Base-by-base conservation (phyloP, 2,888 invertebrate species). In the Zaprionus lineosus region DNA sequence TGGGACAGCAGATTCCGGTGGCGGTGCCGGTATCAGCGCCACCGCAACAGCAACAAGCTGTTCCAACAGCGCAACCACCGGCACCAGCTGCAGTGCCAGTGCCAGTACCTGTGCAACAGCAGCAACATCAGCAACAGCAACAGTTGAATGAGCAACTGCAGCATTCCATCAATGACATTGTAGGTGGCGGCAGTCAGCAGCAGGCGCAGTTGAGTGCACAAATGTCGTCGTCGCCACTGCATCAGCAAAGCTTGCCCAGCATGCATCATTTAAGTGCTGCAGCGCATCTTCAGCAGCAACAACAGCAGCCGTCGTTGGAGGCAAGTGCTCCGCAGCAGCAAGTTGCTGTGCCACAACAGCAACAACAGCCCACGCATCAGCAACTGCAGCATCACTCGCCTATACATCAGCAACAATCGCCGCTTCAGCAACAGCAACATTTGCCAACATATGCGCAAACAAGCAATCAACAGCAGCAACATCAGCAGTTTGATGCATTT, bases 161-260 rank as follows among this genome's bases (percentile, higher is more conserved):
- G 82, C 89, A 89, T 86, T 90, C 90, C 83, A 89, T 90, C 63
- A 89, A 88, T 62, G 90, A 90, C 56, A 89, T 89, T 65, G 90
- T 90, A 14, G 89, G 90, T 12, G 86, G 87, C 64, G 74, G 82
- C 41, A 93, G 92, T 82, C 91, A 92, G 86, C 88, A 92, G 87
- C 88, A 92, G 88, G 91, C 91, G 48, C 92, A 67, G 12, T 0
- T 64, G 48, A 63, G 41, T 33, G 64, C 62, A 8, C 91, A 92
- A 74, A 67, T 74, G 73, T 65, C 77, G 6, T 63, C 70, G 5
- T 64, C 81, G 16, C 76, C 74, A 7, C 43, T 82, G 56, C 88
- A 87, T 41, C 86, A 87, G 31, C 87, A 87, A n/a, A 81, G 55
- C 11, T 26, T 81, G 60, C 84, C 81, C n/a, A 84, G 81, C 65